phyloP scores from a whole-genome alignment of 2,113 vertebrate species.

The Porphyrio hochstetteri region DNA sequence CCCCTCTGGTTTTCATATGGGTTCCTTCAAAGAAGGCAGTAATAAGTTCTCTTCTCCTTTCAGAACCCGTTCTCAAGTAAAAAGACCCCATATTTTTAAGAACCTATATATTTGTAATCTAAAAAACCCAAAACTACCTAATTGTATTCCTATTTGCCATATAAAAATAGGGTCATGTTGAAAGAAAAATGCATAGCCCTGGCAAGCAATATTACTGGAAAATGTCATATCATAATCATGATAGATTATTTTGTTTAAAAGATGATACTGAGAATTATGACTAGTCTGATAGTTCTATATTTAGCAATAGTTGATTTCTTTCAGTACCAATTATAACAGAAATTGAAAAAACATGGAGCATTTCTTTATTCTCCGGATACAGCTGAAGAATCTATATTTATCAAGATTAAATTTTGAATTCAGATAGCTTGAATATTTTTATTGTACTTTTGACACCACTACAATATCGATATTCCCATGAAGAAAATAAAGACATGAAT shows the following conservation, averaged over 20 bases:
- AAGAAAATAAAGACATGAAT: not conserved
- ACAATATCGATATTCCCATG: not conserved
- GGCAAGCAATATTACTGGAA: not conserved
- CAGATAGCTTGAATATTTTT: not conserved
- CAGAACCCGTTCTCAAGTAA: not conserved
- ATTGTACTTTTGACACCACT: not conserved
- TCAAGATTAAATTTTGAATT: not conserved
- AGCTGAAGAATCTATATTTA: not conserved
- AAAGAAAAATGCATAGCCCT: not conserved
- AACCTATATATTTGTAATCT: not conserved
- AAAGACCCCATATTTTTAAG: not conserved
- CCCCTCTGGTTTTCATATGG: not conserved
- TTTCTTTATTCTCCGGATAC: not conserved
- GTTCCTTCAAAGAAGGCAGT: not conserved
- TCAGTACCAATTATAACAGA: conserved; percentile 23
- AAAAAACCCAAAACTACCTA: not conserved
- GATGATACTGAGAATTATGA: conserved; percentile 30
- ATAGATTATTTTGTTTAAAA: conserved; percentile 45
- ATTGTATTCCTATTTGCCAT: not conserved
- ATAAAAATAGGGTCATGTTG: not conserved
- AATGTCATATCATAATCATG: conserved; percentile 22
- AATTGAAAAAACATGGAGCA: not conserved
- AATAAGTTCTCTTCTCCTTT: not conserved
- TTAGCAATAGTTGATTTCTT: not conserved
- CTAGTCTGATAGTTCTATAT: not conserved